Percentiles rank a stretch among this genome's conserved stretches.
phyloP scores from a whole-genome alignment of 2,113 vertebrate genomes.

The Sturnus vulgaris region DNA sequence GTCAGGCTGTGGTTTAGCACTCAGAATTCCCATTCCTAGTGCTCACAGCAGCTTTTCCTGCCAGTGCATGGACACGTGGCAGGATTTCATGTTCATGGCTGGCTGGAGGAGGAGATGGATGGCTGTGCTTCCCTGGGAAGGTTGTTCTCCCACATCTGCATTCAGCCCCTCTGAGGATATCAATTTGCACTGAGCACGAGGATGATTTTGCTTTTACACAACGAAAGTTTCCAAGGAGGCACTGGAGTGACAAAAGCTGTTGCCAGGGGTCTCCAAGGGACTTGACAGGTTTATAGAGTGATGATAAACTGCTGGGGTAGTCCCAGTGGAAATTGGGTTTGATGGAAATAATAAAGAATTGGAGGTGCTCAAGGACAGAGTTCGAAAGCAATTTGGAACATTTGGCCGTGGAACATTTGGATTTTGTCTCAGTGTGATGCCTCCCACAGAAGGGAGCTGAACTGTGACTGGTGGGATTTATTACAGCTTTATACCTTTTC shows the following conservation, averaged over 20 bases:
- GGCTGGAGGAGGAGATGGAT: neutral
- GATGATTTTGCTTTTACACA: neutral
- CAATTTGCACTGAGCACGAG: neutral
- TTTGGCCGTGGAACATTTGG: neutral
- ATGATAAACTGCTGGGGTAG: neutral
- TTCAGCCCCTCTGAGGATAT: neutral
- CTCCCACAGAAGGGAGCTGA: neutral
- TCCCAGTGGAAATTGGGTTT: neutral
- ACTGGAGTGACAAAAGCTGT: neutral
- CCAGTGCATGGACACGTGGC: accelerated
- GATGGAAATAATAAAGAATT: neutral
- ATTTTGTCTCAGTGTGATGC: neutral
- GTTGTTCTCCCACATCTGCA: neutral
- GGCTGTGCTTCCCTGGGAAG: neutral
- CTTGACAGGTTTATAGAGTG: slow-evolving; percentile 12
- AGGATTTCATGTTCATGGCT: neutral
- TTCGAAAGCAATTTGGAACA: neutral
- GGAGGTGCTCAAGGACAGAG: neutral
- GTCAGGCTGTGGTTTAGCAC: neutral
- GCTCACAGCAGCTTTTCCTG: neutral
- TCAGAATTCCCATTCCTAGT: neutral
- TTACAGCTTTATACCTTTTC: neutral
- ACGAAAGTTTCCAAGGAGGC: neutral
- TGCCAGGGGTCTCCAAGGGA: slow-evolving; percentile 7
- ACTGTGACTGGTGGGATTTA: neutral